phyloP scores from a whole-genome alignment of 2,797 vertebrate genomes.

The Poeciliopsis gracilis region DNA sequence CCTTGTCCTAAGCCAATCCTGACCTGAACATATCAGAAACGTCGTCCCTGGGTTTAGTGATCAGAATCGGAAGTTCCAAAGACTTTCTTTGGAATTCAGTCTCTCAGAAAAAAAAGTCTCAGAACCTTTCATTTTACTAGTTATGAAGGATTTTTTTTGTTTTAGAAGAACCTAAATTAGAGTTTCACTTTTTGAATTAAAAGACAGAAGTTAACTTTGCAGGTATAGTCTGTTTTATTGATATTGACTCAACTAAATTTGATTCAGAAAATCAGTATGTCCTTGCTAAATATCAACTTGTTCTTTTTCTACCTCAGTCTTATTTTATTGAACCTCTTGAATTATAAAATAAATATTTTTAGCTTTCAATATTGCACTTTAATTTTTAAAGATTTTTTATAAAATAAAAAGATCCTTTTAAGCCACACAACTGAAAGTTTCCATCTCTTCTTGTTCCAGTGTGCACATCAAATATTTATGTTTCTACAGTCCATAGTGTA shows the following conservation, averaged over 20 bases:
- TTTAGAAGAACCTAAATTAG: neutral
- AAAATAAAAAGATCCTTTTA: conserved; percentile 43
- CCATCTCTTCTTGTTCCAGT: conserved; percentile 58
- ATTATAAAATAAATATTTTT: conserved; percentile 31
- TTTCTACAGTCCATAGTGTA: conserved; percentile 40
- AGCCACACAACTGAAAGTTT: conserved; percentile 46
- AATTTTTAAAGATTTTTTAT: conserved; percentile 36
- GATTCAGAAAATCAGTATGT: conserved; percentile 15
- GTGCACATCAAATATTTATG: conserved; percentile 64
- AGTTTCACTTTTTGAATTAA: neutral
- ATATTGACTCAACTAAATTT: neutral
- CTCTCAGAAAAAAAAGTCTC: neutral
- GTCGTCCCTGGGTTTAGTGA: neutral
- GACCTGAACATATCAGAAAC: neutral
- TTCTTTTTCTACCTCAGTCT: conserved; percentile 16
- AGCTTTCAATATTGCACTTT: conserved; percentile 44
- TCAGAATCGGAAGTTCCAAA: neutral
- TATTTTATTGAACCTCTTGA: conserved; percentile 26
- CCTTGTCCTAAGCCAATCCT: neutral
- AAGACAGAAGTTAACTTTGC: neutral
- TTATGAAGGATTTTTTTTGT: neutral
- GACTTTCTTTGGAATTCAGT: neutral
- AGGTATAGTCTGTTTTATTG: neutral
- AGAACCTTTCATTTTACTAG: neutral
- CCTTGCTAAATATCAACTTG: conserved; percentile 4